phyloP scores from a whole-genome alignment of 2,797 vertebrate genomes.

The Spea hammondii region DNA sequence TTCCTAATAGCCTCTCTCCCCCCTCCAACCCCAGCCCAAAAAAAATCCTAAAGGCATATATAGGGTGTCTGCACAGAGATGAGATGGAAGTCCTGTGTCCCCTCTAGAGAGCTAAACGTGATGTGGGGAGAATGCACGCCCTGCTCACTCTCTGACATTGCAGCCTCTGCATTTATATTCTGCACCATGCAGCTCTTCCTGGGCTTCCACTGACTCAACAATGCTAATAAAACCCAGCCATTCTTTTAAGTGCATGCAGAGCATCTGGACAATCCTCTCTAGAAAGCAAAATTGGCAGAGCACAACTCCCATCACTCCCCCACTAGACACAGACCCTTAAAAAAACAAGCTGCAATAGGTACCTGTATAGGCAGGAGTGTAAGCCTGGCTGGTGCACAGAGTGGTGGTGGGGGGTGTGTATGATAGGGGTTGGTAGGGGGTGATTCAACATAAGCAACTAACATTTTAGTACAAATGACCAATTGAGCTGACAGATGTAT shows the following conservation, averaged over 20 bases:
- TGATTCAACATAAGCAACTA: too few relatives aligned
- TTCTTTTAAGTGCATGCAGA: conserved; percentile 22
- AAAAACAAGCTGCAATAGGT: not conserved
- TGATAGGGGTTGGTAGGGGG: too few relatives aligned
- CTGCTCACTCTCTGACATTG: conserved; percentile 53
- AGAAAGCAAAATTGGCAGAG: conserved; percentile 11
- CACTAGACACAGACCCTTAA: not conserved
- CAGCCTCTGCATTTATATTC: conserved; percentile 53
- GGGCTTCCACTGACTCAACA: conserved; percentile 46
- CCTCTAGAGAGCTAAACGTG: conserved; percentile 24
- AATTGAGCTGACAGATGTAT: too few relatives aligned
- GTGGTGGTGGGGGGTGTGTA: not conserved
- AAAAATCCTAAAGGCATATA: conserved; percentile 14
- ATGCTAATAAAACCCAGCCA: conserved; percentile 40
- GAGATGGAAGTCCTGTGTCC: not conserved
- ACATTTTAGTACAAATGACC: too few relatives aligned
- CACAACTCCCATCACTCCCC: not conserved
- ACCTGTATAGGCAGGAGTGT: conserved; percentile 13
- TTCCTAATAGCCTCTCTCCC: conserved; percentile 28
- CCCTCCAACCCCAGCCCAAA: not conserved
- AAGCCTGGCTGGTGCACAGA: conserved; percentile 20
- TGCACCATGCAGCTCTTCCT: conserved; percentile 48
- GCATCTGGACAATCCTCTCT: conserved; percentile 26
- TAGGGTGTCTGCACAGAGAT: conserved; percentile 1
- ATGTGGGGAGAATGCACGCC: conserved; percentile 20